Evolutionary conservation across 92 coral and sea anemone species (phyloP).

Genomic region (Meandrina meandrites): DNA sequence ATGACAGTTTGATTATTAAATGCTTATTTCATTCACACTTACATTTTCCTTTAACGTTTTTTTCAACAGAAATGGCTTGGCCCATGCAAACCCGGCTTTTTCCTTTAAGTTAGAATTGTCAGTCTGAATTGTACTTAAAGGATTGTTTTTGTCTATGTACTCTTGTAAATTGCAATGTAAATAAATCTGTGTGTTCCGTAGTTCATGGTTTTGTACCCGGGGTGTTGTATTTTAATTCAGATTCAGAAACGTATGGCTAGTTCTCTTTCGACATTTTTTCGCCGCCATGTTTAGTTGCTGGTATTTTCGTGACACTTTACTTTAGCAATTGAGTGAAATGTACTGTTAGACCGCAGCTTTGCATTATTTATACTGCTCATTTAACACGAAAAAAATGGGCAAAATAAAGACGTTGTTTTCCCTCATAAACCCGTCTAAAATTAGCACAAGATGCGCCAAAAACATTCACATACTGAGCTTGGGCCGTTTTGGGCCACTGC

Average conservation of each 20-base stretch:
- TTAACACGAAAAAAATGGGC: too few species aligned
- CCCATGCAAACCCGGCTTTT: conserved; percentile 82
- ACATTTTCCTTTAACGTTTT: neutral
- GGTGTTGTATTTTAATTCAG: neutral
- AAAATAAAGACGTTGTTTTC: too few species aligned
- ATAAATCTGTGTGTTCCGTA: neutral
- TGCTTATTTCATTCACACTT: neutral
- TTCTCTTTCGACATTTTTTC: neutral
- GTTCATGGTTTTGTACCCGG: too few species aligned
- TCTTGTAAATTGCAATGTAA: conserved; percentile 10
- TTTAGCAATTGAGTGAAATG: too few species aligned
- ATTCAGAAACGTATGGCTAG: neutral
- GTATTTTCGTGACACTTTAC: too few species aligned
- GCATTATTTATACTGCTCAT: too few species aligned
- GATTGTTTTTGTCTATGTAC: neutral
- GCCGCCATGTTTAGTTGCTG: neutral
- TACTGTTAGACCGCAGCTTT: too few species aligned
- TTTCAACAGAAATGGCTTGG: conserved; percentile 75
- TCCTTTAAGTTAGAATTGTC: conserved; percentile 63
- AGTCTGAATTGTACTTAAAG: neutral
- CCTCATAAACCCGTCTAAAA: too few species aligned
- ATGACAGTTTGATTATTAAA: neutral
- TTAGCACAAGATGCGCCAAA: too few species aligned
- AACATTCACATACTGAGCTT: too few species aligned
- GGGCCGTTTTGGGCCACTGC: too few species aligned